Evolutionary conservation across 2,888 invertebrate genomes (phyloP), one percentile per base, ranked within the genome.

Genomic region (Himalopsyche kuldschensis): DNA sequence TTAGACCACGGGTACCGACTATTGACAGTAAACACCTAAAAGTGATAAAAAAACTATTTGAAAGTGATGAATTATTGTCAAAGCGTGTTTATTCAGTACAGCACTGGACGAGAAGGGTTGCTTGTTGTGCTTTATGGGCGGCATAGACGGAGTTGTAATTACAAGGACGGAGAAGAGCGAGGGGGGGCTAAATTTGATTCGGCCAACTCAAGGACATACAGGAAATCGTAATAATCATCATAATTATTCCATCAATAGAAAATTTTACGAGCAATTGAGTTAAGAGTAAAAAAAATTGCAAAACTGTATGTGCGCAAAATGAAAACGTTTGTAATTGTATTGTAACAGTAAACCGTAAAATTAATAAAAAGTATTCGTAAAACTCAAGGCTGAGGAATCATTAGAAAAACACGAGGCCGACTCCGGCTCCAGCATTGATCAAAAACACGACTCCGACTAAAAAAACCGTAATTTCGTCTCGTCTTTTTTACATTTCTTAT

Each of bases 181-280:
- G 81, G 79, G 84, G n/a, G 76, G 77, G 80, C 81, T 86, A 87
- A 87, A 88, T 89, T 90, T 89, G 89, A 90, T 90, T 90, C 78
- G 82, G 24, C 79, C 80, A 79, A 75, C 48, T 83, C 75, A 55
- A 80, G 63, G 78, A 80, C 82, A 84, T 75, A 82, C 80, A 82
- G 84, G 84, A 84, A 84, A 82, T 85, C 78, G 80, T 84, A 79
- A 85, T 85, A 80, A 83, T 85, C 82, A 85, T 81, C 78, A 80
- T 82, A 84, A 85, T 85, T 80, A 85, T 69, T 79, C 32, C 84
- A 80, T 85, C 85, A 82, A 82, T 85, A 63, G 63, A 81, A 82
- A 84, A 80, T 84, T 85, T 78, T 79, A 76, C 80, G 24, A 80
- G 78, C 79, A 84, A 84, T 85, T 75, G 80, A 77, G 77, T 84